phyloP scores from a whole-genome alignment of 2,113 vertebrate species.

The Mastomys natalensis region DNA sequence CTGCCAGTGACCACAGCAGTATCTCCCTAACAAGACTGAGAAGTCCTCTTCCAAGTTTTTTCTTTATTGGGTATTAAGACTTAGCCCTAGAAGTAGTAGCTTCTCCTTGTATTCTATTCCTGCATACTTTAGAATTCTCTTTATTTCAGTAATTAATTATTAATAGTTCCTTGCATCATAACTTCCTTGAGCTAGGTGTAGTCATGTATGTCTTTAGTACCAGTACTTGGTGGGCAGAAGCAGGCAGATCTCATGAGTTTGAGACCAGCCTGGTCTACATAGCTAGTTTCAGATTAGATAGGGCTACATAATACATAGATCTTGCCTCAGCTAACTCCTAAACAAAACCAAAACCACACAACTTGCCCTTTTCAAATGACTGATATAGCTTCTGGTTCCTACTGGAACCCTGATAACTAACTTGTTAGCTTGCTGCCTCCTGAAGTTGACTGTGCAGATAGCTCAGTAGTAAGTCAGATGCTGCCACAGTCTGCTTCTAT shows the following conservation, averaged over 20 bases:
- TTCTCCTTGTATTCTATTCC: not conserved
- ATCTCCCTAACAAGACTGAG: not conserved
- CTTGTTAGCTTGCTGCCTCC: not conserved
- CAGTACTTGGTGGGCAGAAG: not conserved
- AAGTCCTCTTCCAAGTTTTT: not conserved
- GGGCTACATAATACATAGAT: not conserved
- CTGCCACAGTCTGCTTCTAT: not conserved
- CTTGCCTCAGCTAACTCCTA: not conserved
- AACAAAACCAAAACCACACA: not conserved
- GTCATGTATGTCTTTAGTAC: not conserved
- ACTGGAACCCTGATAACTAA: not conserved
- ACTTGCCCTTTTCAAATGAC: not conserved
- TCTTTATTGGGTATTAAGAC: not conserved
- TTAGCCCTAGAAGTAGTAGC: not conserved
- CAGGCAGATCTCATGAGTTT: not conserved
- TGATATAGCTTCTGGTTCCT: not conserved
- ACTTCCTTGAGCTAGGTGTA: not conserved
- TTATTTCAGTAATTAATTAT: conserved; percentile 42
- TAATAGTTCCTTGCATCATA: conserved; percentile 41
- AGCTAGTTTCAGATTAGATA: not conserved
- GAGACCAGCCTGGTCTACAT: not conserved
- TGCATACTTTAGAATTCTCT: not conserved
- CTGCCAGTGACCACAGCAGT: not conserved
- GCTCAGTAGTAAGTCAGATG: not conserved
- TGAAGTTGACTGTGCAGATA: not conserved